A percentile compares a stretch with the other conserved stretches of the same genome.
These are phyloP conservation scores for Orchesella cincta DNA, from an alignment of 1,140 invertebrate species.

Conservation along the genomic window DNA sequence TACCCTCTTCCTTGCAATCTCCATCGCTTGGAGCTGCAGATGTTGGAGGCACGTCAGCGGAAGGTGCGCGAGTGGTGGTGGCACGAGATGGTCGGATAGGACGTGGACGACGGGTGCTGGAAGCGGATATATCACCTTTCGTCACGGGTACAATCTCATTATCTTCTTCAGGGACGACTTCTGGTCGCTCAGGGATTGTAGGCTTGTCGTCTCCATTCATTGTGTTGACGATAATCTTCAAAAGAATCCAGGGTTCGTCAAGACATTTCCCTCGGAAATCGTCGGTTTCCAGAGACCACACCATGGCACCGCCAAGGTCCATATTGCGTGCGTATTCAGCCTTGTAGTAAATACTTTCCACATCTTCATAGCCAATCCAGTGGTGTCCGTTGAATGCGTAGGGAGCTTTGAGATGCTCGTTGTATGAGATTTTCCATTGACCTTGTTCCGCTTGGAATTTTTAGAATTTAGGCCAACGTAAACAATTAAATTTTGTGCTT, in stretches of 20 bases:
- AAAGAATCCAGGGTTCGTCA: conserved; percentile 61
- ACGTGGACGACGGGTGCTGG: no score
- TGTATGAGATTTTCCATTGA: conserved; percentile 61
- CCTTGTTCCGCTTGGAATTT: no score
- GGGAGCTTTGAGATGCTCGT: conserved; percentile 63
- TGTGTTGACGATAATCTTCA: conserved; percentile 61
- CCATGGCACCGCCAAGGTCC: conserved; percentile 62
- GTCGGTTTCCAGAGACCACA: conserved; percentile 73
- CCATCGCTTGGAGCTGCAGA: neutral
- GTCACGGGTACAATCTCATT: neutral
- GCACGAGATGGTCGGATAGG: no score
- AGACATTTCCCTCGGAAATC: conserved; percentile 67
- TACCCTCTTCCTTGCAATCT: neutral
- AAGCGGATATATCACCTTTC: no score
- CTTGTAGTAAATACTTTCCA: conserved; percentile 54
- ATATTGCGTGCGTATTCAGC: conserved; percentile 59
- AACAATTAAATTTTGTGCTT: no score
- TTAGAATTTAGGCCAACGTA: no score
- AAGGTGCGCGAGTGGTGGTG: no score
- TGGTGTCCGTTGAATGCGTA: conserved; percentile 62
- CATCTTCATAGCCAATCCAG: conserved; percentile 77
- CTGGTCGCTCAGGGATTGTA: conserved; percentile 13
- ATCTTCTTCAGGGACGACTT: neutral
- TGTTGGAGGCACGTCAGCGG: neutral
- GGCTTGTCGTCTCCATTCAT: conserved; percentile 48